Evolutionary conservation across 2,797 vertebrate species (phyloP).

Genomic region (Naso thynnoides): DNA sequence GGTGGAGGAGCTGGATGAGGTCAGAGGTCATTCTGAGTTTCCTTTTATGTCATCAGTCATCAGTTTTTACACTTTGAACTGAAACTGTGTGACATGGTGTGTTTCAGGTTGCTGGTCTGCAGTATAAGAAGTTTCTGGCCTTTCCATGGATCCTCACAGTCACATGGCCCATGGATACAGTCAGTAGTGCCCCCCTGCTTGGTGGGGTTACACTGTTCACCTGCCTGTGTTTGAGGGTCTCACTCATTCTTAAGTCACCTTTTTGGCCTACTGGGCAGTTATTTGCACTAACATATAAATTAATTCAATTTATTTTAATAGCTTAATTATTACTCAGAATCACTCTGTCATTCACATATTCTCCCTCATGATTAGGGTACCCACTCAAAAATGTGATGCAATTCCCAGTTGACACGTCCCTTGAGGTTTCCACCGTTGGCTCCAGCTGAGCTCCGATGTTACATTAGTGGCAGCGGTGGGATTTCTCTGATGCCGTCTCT

Average conservation of each 20-base stretch:
- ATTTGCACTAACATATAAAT: not conserved
- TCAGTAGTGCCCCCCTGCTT: constrained; percentile 65
- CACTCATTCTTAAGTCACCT: not conserved
- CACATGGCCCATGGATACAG: constrained; percentile 92
- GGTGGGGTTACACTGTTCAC: not conserved
- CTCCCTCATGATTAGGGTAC: no score
- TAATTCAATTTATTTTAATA: not conserved
- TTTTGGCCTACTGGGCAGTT: not conserved
- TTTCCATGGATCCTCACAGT: constrained; percentile 97
- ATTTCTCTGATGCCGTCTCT: no score
- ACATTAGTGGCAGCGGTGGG: no score
- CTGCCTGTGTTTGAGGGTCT: not conserved
- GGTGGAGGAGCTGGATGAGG: constrained; percentile 93
- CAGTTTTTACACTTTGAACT: not conserved
- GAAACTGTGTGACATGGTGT: not conserved
- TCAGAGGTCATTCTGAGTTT: constrained; percentile 49
- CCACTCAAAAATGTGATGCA: no score
- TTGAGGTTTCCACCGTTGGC: no score
- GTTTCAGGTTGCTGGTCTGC: constrained; percentile 88
- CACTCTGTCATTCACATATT: not conserved
- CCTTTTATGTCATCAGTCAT: not conserved
- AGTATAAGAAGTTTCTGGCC: constrained; percentile 94
- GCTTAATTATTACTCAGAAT: not conserved
- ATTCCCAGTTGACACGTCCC: no score
- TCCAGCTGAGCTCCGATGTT: no score